A percentile compares a stretch with the other conserved stretches of the same genome.
These are phyloP conservation scores for Listronotus bonariensis DNA, from an alignment of 1,140 invertebrate species.

Conservation along the genomic window DNA sequence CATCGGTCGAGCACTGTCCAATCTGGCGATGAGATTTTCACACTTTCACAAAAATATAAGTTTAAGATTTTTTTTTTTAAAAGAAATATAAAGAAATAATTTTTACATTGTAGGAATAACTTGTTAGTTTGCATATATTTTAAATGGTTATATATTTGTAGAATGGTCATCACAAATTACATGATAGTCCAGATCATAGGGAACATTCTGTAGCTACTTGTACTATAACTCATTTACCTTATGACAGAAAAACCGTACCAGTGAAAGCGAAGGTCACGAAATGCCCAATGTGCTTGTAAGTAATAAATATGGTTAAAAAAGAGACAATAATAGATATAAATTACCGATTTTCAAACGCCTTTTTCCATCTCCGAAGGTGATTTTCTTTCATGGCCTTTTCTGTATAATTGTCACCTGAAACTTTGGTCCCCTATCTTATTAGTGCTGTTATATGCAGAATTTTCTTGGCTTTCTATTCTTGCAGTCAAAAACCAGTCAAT, in stretches of 20 bases:
- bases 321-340: too few species aligned
- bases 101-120: background rate
- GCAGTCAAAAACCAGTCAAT: background rate
- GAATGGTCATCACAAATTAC: slow-evolving; percentile 29
- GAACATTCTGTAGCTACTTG: slow-evolving; percentile 45
- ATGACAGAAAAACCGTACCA: slow-evolving; percentile 71
- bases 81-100: too few species aligned
- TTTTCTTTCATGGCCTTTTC: background rate
- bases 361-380: background rate
- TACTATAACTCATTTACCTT: slow-evolving; percentile 79
- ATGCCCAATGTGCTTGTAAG: slow-evolving; percentile 50
- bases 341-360: too few species aligned
- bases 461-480: too few species aligned
- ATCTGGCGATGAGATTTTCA: too few species aligned
- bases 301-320: too few species aligned
- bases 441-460: too few species aligned
- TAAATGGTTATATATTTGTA: slow-evolving; percentile 22
- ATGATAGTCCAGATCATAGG: slow-evolving; percentile 50
- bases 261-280: slow-evolving; percentile 57
- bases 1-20: too few species aligned
- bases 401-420: too few species aligned
- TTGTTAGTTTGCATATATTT: slow-evolving; percentile 15
- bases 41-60: too few species aligned
- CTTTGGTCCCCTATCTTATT: too few species aligned
- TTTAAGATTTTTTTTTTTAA: too few species aligned